phyloP scores from a whole-genome alignment of 2,888 invertebrate species.

The Rugalucina vietnamica region DNA sequence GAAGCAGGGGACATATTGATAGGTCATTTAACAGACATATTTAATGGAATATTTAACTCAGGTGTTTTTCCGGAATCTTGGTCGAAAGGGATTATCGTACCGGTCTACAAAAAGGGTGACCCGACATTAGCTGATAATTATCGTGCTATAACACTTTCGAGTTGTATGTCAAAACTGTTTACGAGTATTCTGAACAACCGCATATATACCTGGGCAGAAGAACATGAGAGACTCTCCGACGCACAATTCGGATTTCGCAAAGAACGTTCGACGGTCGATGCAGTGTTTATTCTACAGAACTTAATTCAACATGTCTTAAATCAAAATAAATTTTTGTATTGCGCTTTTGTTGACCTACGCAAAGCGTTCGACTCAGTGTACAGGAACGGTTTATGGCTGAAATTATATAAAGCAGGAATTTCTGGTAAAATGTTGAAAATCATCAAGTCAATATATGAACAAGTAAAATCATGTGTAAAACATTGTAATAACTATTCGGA shows the following conservation, averaged over 20 bases:
- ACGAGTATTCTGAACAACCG: slow-evolving; percentile 14
- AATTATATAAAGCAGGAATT: slow-evolving; percentile 26
- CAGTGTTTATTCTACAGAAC: slow-evolving; percentile 38
- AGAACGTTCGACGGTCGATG: slow-evolving; percentile 22
- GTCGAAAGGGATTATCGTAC: background rate
- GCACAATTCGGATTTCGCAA: slow-evolving; percentile 41
- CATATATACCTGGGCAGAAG: slow-evolving; percentile 21
- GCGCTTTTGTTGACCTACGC: slow-evolving; percentile 34
- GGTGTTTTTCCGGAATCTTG: background rate
- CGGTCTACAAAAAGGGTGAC: background rate
- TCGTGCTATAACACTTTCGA: slow-evolving; percentile 27
- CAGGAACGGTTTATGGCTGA: slow-evolving; percentile 31
- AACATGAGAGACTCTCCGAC: slow-evolving; percentile 8
- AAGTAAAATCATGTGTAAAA: background rate
- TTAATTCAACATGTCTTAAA: slow-evolving; percentile 23
- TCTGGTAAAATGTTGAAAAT: slow-evolving; percentile 39
- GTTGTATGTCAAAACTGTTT: slow-evolving; percentile 25
- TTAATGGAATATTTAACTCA: background rate
- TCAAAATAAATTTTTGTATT: slow-evolving; percentile 17
- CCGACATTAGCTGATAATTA: slow-evolving; percentile 7
- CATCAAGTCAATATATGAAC: background rate
- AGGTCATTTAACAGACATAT: background rate
- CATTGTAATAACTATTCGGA: background rate
- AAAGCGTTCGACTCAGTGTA: slow-evolving; percentile 43
- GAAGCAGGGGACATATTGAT: background rate